Conservation (phyloP, 2,797 vertebrate species). For the Cyprinella venusta region DNA sequence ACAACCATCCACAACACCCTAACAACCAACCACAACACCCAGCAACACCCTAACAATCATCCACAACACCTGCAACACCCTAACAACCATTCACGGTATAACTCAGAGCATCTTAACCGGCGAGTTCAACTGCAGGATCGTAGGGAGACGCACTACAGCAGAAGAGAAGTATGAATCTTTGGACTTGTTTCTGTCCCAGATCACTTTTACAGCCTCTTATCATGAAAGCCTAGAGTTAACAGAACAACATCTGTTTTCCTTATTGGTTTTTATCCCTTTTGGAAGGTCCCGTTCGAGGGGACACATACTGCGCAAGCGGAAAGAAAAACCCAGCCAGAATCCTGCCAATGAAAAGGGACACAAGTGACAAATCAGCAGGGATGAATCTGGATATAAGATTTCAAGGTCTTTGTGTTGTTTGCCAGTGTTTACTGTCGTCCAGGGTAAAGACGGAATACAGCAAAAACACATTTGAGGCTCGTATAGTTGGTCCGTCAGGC, state of each 20-base stretch:
- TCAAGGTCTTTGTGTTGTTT: not conserved
- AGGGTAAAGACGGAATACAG: not conserved
- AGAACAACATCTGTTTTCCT: conserved; percentile 48
- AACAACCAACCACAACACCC: no score
- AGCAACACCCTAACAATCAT: not conserved
- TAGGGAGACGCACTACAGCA: not conserved
- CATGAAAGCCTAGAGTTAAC: conserved; percentile 12
- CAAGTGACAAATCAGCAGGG: conserved; percentile 5
- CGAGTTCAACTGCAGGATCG: not conserved
- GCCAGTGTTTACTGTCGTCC: conserved; percentile 2
- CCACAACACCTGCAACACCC: no score
- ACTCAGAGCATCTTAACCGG: not conserved
- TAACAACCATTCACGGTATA: not conserved
- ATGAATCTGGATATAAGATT: conserved; percentile 1
- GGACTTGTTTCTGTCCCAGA: conserved; percentile 3
- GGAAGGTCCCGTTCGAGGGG: not conserved
- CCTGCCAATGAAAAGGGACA: not conserved
- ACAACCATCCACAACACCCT: no score
- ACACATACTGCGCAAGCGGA: conserved; percentile 28
- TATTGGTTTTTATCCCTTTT: conserved; percentile 33
- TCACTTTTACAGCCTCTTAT: conserved; percentile 39
- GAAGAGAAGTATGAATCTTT: not conserved
- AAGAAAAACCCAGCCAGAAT: conserved; percentile 20
- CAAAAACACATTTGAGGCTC: conserved; percentile 1
- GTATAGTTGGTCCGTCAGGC: not conserved